Evolutionary conservation across 2,888 invertebrate genomes (phyloP), one percentile per base, ranked within the genome.

Genomic region (Athalia rosae): DNA sequence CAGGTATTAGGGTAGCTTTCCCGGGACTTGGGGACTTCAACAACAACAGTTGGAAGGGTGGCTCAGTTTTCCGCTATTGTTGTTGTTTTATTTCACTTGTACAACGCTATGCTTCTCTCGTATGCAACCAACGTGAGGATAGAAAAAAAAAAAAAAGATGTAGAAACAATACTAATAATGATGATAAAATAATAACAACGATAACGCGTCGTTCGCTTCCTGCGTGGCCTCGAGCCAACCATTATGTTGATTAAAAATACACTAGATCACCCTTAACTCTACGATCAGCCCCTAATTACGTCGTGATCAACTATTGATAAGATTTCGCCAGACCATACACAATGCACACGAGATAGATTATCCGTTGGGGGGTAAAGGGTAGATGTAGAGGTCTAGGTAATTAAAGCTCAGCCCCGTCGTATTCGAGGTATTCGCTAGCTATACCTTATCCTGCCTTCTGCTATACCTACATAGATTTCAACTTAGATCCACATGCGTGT

Each of bases 161-260:
- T 28, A 28, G 28, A 28, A 28, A 1, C 28, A 28, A 28, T 45
- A 45, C 15, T 11, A 28, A 9, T 53, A 41, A 67, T 50, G 53
- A 45, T 45, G 48, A 47, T 45, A 64, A 43, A 15, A 66, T 11
- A 8, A 47, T 13, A 28, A 41, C 28, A 48, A 71, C n/a, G 61
- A 74, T 74, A 47, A 74, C 53, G 61, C 50, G 47, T 45, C 13
- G 61, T 62, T 59, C 74, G 74, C 48, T 11, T 13, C 53, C 7
- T 8, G n/a, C 11, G 11, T 56, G 9, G 50, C 53, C 47, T 47
- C 47, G 45, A 61, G 58, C 61, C 61, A 61, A 43, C 59, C 74
- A 74, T 74, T 74, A 74, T 13, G 74, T 48, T 74, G 58, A 74
- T 61, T 61, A 74, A 74, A 74, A 74, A 61, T 7, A 41, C 71